These are phyloP conservation scores for Lissocephala sabroskyi DNA, from an alignment of 2,888 invertebrate species.

Conservation along the genomic window DNA sequence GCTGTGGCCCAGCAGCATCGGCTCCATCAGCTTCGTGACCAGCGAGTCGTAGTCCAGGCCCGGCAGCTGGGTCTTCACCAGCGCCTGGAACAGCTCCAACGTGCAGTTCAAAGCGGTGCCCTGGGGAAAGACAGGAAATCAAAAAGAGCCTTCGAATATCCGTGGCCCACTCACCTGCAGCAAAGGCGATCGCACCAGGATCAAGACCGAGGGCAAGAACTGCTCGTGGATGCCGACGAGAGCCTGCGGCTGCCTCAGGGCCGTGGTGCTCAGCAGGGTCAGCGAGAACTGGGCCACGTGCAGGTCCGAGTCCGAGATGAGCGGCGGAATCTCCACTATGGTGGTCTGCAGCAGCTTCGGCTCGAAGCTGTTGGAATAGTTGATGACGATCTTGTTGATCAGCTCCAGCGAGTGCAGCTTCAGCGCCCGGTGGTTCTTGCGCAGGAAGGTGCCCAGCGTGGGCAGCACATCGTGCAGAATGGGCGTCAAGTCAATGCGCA, in stretches of 20 bases:
- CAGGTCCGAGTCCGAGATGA: conserved; percentile 94
- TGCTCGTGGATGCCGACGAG: conserved; percentile 81
- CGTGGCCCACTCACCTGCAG: conserved; percentile 72
- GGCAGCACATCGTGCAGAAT: conserved; percentile 92
- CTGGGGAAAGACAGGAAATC: conserved; percentile 70
- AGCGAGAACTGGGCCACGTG: conserved; percentile 96
- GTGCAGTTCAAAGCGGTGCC: conserved; percentile 93
- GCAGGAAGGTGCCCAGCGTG: conserved; percentile 91
- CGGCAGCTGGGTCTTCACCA: conserved; percentile 87
- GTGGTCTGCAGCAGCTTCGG: conserved; percentile 82
- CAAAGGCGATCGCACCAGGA: conserved; percentile 91
- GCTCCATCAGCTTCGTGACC: conserved; percentile 83
- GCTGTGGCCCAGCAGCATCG: conserved; percentile 73
- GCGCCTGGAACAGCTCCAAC: conserved; percentile 92
- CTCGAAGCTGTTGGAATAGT: conserved; percentile 80
- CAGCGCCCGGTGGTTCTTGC: conserved; percentile 96
- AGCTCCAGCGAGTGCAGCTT: conserved; percentile 92
- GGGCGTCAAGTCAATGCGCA: conserved; percentile 86
- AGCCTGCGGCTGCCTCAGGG: conserved; percentile 84
- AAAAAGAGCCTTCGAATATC: not conserved
- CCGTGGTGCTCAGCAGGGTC: conserved; percentile 86
- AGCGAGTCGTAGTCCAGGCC: conserved; percentile 87
- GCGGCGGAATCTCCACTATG: conserved; percentile 89
- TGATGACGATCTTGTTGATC: conserved; percentile 90
- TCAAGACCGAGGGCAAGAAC: conserved; percentile 88